Evolutionary conservation across 2,888 invertebrate genomes (phyloP), one percentile per base, ranked within the genome.

Genomic region (Aproaerema taeniolella): DNA sequence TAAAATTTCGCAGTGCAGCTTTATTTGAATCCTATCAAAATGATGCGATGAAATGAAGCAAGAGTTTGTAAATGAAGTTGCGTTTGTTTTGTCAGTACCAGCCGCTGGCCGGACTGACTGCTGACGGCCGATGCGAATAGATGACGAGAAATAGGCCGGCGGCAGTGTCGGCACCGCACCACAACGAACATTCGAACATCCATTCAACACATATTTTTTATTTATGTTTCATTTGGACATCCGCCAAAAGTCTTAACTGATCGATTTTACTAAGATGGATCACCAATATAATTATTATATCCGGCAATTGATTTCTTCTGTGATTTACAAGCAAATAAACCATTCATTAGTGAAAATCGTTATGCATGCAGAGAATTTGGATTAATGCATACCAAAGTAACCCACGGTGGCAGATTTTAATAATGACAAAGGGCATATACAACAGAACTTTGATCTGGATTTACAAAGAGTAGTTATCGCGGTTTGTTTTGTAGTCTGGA

Each of bases 221-320:
- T 54, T 56, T 48, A 43, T 42, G 37, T 39, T 47, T 38, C 43
- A 48, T 47, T 60, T 71, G 71, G 71, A 56, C 29, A 15, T 2
- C 17, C 8, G 64, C 72, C 72, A 72, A 40, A 33, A 39, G 59
- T 61, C 61, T 58, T 55, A 59, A 59, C 66, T 71, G 69, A 75
- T 75, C 66, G 69, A 71, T 70, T 72, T 67, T 54, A 63, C 58
- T 55, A 57, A 58, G 55, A 55, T 46, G 49, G 46, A 53, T 56
- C 50, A 60, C 50, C 55, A 56, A 52, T 58, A 56, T 55, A 55
- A 61, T 66, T 58, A 61, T 59, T 47, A 51, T 38, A 32, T 43
- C 34, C 40, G 42, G 38, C 50, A 53, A 57, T 58, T 36, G 15
- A 36, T 28, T 36, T 13, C n/a, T n/a, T 12, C 16, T 11, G 28